phyloP scores from a whole-genome alignment of 2,888 invertebrate genomes.

The Iphiclides podalirius region DNA sequence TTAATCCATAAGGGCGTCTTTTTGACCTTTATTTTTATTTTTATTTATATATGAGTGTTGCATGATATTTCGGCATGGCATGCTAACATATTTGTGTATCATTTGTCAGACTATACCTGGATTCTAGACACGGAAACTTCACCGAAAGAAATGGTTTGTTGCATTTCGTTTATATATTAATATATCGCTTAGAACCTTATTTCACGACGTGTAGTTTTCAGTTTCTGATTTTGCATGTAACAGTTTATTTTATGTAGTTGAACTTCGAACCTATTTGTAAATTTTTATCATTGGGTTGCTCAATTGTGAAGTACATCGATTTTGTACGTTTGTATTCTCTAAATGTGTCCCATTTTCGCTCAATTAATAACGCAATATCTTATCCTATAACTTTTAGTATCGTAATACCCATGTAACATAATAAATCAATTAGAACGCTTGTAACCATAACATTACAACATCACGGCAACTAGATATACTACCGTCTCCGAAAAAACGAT shows the following conservation, averaged over 20 bases:
- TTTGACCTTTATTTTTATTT: conserved; percentile 16
- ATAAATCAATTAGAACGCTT: background rate
- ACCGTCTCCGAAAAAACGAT: background rate
- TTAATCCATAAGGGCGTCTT: conserved; percentile 1
- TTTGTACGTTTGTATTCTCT: too few relatives aligned
- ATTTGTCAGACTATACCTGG: conserved; percentile 78
- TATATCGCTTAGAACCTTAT: conserved; percentile 4
- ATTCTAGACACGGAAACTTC: conserved; percentile 74
- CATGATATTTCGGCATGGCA: conserved; percentile 75
- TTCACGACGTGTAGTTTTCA: conserved; percentile 21
- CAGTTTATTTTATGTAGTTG: conserved; percentile 3
- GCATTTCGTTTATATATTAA: conserved; percentile 49
- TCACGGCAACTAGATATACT: background rate
- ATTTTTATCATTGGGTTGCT: too few relatives aligned
- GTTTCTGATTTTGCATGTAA: conserved; percentile 14
- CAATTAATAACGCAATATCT: too few relatives aligned
- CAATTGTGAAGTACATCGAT: too few relatives aligned
- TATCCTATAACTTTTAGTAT: background rate
- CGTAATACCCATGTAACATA: background rate
- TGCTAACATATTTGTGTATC: conserved; percentile 73
- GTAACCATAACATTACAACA: background rate
- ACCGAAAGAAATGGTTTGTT: conserved; percentile 74
- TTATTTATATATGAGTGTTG: conserved; percentile 49
- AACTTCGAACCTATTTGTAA: too few relatives aligned
- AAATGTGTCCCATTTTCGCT: too few relatives aligned